Evolutionary conservation across 1,140 invertebrate species (phyloP).

Genomic region (Zeugodacus cucurbitae): DNA sequence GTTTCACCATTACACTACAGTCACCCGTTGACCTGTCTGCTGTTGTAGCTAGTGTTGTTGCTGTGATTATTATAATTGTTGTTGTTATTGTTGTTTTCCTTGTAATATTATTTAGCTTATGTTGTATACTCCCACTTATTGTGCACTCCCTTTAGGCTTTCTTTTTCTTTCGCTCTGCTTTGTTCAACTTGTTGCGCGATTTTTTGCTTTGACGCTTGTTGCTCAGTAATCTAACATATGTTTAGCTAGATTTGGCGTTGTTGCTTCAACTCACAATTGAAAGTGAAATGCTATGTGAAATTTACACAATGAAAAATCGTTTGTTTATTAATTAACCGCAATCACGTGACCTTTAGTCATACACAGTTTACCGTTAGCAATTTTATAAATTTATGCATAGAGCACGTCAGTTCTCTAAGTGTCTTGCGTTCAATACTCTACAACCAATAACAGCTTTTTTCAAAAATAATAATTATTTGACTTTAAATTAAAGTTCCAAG

Average conservation of each 20-base stretch:
- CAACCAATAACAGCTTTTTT: neutral
- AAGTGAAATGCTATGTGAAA: neutral
- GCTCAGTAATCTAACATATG: neutral
- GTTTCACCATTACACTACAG: constrained; percentile 28
- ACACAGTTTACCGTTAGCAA: neutral
- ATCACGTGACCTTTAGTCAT: constrained; percentile 16
- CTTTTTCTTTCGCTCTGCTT: neutral
- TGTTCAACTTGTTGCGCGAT: neutral
- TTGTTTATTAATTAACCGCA: neutral
- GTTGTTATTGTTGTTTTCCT: neutral
- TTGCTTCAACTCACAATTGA: neutral
- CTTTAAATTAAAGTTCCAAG: neutral
- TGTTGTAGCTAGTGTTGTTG: neutral
- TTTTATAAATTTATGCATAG: neutral
- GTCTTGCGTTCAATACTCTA: neutral
- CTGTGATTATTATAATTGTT: neutral
- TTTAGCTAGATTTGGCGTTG: neutral
- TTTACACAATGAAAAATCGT: neutral
- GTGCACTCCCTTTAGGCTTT: neutral
- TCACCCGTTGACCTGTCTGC: neutral
- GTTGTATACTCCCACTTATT: neutral
- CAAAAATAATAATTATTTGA: no score
- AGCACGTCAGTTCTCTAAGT: no score
- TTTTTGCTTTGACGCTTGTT: neutral
- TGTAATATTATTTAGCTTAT: neutral